phyloP scores from a whole-genome alignment of 2,113 vertebrate species.

The Ancistrus triradiatus region DNA sequence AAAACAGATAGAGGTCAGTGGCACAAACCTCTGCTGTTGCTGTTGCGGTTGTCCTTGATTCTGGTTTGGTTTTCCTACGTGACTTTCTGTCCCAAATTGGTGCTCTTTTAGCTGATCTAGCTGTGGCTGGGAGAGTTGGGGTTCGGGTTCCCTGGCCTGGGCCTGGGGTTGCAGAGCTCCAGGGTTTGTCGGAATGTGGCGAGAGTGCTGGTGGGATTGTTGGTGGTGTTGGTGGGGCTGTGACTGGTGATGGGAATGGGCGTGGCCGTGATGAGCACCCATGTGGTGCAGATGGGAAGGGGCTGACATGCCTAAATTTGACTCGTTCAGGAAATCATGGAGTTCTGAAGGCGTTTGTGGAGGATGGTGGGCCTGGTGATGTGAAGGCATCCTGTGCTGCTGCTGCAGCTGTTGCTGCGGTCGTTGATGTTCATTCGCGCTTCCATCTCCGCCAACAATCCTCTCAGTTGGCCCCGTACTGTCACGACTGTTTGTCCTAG shows the following conservation, averaged over 20 bases:
- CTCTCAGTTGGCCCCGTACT: conserved; percentile 53
- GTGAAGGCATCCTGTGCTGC: conserved; percentile 65
- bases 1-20: conserved; percentile 86
- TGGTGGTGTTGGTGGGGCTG: conserved; percentile 59
- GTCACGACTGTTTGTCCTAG: conserved; percentile 54
- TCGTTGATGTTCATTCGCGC: conserved; percentile 51
- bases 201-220: conserved; percentile 57
- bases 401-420: conserved; percentile 56
- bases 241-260: conserved; percentile 55
- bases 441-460: conserved; percentile 49
- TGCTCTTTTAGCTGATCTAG: conserved; percentile 73
- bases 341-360: conserved; percentile 60
- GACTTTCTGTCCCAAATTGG: conserved; percentile 72
- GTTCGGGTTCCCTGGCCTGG: conserved; percentile 56
- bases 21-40: conserved; percentile 71
- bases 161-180: conserved; percentile 50
- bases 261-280: conserved; percentile 53
- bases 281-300: conserved; percentile 64
- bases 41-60: conserved; percentile 55
- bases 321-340: conserved; percentile 64
- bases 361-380: conserved; percentile 53
- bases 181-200: conserved; percentile 52
- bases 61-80: conserved; percentile 62
- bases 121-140: conserved; percentile 55
- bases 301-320: conserved; percentile 57